A percentile compares a stretch with the other conserved stretches of the same genome.
Conservation (phyloP, 2,888 invertebrate genomes). For the Linnaemya tessellans region DNA sequence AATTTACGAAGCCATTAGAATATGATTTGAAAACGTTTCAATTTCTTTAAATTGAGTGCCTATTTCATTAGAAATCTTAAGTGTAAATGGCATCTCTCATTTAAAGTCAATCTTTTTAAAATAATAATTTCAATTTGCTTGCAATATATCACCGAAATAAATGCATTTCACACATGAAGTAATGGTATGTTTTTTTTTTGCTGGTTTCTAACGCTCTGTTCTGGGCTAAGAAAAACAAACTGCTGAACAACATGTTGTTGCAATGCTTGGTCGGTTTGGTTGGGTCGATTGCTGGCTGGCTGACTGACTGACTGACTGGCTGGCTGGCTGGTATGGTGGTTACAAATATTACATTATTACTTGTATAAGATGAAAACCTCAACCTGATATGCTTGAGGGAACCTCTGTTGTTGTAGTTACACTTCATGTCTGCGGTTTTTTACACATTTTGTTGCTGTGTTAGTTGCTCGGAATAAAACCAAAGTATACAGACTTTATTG, state of each 20-base stretch:
- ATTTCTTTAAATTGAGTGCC: not conserved
- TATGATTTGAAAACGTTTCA: not conserved
- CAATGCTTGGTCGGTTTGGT: slow-evolving; percentile 45
- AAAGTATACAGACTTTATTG: slow-evolving; percentile 51
- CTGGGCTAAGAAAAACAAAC: slow-evolving; percentile 30
- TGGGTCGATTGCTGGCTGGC: slow-evolving; percentile 22
- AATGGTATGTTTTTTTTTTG: not conserved
- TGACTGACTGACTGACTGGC: not conserved
- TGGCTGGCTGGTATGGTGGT: slow-evolving; percentile 8
- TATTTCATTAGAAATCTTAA: not conserved
- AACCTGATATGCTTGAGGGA: slow-evolving; percentile 70
- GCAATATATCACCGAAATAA: slow-evolving; percentile 56
- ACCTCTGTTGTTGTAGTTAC: slow-evolving; percentile 72
- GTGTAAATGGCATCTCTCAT: not conserved
- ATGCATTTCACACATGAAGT: slow-evolving; percentile 60
- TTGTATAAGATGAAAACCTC: slow-evolving; percentile 66
- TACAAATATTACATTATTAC: slow-evolving; percentile 31
- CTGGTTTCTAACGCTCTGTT: slow-evolving; percentile 33
- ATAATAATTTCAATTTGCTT: slow-evolving; percentile 50
- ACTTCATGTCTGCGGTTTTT: slow-evolving; percentile 72
- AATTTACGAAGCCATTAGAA: not conserved
- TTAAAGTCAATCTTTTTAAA: not conserved
- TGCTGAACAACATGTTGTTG: slow-evolving; percentile 47
- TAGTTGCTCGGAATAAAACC: slow-evolving; percentile 50
- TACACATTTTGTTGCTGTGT: slow-evolving; percentile 66